Evolutionary conservation across 2,888 invertebrate species (phyloP).

Genomic region (Tipula unca): DNA sequence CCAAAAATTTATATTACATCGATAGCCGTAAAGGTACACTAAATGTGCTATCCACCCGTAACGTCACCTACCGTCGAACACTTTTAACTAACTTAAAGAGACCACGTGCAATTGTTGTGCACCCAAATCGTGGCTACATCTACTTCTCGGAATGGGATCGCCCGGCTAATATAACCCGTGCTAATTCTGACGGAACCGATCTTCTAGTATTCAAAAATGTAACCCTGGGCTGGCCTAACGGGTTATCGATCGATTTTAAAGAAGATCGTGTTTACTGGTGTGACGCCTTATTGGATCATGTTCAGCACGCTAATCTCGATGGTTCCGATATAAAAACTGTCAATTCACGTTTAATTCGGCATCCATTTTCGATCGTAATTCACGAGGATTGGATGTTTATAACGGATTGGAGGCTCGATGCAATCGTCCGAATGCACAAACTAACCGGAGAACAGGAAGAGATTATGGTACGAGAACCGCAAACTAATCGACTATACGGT

Average conservation of each 20-base stretch:
- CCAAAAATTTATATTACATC: slow-evolving; percentile 91
- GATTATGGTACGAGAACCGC: slow-evolving; percentile 78
- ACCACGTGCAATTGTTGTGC: slow-evolving; percentile 92
- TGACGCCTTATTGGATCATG: slow-evolving; percentile 91
- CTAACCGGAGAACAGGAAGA: slow-evolving; percentile 80
- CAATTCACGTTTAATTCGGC: slow-evolving; percentile 73
- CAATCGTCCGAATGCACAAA: slow-evolving; percentile 85
- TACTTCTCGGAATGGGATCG: slow-evolving; percentile 96
- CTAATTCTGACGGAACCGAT: slow-evolving; percentile 81
- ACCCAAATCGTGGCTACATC: slow-evolving; percentile 88
- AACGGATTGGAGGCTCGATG: slow-evolving; percentile 94
- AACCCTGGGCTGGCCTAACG: slow-evolving; percentile 96
- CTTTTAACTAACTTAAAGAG: slow-evolving; percentile 80
- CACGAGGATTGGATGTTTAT: slow-evolving; percentile 89
- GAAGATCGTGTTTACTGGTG: slow-evolving; percentile 93
- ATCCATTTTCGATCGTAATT: slow-evolving; percentile 88
- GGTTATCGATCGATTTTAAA: slow-evolving; percentile 84
- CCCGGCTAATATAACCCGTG: slow-evolving; percentile 92
- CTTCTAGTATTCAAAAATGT: slow-evolving; percentile 81
- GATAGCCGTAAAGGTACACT: slow-evolving; percentile 90
- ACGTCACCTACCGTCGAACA: slow-evolving; percentile 75
- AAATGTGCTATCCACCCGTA: slow-evolving; percentile 82
- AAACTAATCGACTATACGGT: slow-evolving; percentile 83
- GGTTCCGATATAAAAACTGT: slow-evolving; percentile 87
- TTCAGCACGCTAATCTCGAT: slow-evolving; percentile 86